Conservation (phyloP, 2,113 vertebrate species). For the Choloepus hoffmanni region DNA sequence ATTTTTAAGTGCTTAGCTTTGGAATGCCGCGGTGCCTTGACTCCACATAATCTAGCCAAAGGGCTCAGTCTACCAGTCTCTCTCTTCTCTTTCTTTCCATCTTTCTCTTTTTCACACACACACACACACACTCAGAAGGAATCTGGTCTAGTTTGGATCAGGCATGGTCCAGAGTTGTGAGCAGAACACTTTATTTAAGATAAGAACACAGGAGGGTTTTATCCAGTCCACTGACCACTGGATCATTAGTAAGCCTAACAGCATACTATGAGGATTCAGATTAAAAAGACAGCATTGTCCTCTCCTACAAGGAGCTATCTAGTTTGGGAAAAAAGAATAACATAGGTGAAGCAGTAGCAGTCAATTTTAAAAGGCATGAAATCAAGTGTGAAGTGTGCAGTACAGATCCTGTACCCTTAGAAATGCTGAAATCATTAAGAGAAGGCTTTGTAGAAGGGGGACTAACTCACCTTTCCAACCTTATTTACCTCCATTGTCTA, state of each 20-base stretch:
- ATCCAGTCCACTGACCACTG: no score
- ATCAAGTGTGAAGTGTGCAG: background rate
- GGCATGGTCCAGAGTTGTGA: background rate
- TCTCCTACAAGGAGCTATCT: background rate
- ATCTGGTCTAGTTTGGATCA: background rate
- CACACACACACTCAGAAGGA: background rate
- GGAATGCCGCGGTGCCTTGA: background rate
- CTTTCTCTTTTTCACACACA: background rate
- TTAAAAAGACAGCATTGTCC: background rate
- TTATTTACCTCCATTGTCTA: no score
- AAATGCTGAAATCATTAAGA: no score
- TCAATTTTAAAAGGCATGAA: background rate
- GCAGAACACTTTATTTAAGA: background rate
- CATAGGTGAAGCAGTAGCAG: background rate
- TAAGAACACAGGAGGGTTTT: background rate
- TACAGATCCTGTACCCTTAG: no score
- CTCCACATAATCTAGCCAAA: background rate
- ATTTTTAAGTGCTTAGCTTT: background rate
- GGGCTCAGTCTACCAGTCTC: no score
- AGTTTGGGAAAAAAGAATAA: background rate
- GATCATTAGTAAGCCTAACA: background rate
- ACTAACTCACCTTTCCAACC: no score
- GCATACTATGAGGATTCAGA: background rate
- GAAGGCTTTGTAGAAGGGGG: no score
- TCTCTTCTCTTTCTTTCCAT: background rate